phyloP scores from a whole-genome alignment of 2,113 vertebrate genomes.

The Alouatta palliata region DNA sequence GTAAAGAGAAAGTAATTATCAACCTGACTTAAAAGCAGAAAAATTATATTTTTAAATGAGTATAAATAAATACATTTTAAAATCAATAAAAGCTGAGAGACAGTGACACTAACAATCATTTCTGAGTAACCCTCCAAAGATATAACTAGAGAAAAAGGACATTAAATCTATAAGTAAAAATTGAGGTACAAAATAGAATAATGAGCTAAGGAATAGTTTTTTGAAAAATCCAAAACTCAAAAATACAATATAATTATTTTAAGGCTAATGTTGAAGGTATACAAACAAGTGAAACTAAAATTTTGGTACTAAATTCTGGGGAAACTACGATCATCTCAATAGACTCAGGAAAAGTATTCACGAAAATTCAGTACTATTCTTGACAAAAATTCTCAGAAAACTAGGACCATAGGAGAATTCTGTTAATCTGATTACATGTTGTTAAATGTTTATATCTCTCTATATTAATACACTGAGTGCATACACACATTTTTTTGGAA shows the following conservation, averaged over 20 bases:
- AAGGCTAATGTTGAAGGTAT: background rate
- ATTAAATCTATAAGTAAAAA: background rate
- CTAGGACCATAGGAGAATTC: background rate
- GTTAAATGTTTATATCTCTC: background rate
- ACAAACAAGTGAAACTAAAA: background rate
- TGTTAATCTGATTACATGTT: background rate
- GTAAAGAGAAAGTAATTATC: background rate
- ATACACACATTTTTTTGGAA: background rate
- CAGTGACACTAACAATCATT: background rate
- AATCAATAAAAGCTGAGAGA: background rate
- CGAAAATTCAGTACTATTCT: background rate
- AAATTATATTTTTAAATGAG: background rate
- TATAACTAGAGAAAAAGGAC: background rate
- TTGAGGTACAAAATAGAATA: background rate
- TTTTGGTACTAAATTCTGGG: background rate
- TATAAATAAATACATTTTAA: background rate
- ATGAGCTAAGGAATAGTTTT: background rate
- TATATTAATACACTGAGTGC: background rate
- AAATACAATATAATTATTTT: background rate
- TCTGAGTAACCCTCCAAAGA: background rate
- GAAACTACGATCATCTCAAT: background rate
- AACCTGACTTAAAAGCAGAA: background rate
- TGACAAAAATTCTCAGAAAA: background rate
- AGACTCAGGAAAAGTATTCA: background rate
- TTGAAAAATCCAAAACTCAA: background rate